A percentile compares a stretch with the other conserved stretches of the same genome.
Conservation (phyloP, 1,140 invertebrate species). For the Temnothorax nylanderi region DNA sequence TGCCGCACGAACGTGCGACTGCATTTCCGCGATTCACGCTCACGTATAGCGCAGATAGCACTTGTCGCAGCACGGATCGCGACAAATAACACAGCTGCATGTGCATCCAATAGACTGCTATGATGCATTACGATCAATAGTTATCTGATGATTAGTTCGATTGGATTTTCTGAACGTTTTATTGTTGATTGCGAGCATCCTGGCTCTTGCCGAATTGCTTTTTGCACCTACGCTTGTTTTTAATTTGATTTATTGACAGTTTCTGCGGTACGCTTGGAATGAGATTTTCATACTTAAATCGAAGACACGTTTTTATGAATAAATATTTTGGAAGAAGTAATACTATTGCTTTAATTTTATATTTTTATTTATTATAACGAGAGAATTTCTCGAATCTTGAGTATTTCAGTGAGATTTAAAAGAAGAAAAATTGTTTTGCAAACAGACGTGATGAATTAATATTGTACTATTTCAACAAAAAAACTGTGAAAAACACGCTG, state of each 20-base stretch:
- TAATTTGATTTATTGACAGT: not conserved
- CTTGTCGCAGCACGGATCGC: constrained; percentile 21
- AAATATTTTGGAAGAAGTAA: not conserved
- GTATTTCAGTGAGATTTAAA: not conserved
- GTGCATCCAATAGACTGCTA: constrained; percentile 10
- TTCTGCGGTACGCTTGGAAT: not conserved
- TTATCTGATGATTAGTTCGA: not conserved
- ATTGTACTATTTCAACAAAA: not conserved
- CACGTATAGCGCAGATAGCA: not conserved
- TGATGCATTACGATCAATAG: not conserved
- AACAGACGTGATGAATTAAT: not conserved
- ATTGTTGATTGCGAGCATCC: not conserved
- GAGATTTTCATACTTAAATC: not conserved
- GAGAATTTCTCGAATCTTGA: not conserved
- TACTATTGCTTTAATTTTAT: not conserved
- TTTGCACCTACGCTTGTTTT: not conserved
- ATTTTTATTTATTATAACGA: not conserved
- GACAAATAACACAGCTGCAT: constrained; percentile 28
- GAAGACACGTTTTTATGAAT: not conserved
- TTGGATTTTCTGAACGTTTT: not conserved
- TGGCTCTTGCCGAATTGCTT: constrained; percentile 11
- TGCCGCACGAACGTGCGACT: not conserved
- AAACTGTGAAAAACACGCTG: not conserved
- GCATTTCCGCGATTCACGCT: not conserved
- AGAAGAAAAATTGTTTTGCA: not conserved